phyloP scores from a whole-genome alignment of 2,113 vertebrate species.

The Chelonoidis abingdonii region DNA sequence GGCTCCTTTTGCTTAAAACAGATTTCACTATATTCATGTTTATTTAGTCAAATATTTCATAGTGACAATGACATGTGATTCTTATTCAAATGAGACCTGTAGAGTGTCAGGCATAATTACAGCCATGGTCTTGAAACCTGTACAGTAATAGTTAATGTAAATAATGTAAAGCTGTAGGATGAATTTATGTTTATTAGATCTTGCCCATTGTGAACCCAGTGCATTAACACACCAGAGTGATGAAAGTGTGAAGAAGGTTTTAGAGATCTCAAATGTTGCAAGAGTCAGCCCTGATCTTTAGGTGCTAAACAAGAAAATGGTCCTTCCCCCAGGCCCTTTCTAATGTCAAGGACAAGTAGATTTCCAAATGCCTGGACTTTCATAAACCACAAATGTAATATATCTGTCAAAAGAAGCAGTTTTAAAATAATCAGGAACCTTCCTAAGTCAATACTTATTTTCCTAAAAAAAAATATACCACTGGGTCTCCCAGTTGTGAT shows the following conservation, averaged over 20 bases:
- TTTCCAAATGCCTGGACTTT: constrained; percentile 6
- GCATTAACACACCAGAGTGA: background rate
- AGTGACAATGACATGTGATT: background rate
- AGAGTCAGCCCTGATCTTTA: constrained; percentile 1
- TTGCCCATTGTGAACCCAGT: background rate
- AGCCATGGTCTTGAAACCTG: background rate
- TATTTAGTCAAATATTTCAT: background rate
- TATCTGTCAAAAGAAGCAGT: constrained; percentile 3
- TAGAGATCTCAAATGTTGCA: background rate
- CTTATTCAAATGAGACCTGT: background rate
- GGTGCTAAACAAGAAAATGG: constrained; percentile 3
- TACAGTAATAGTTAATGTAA: background rate
- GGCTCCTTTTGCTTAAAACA: background rate
- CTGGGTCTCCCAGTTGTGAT: background rate
- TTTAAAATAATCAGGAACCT: constrained; percentile 25
- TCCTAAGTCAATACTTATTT: constrained; percentile 13
- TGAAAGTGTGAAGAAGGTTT: background rate
- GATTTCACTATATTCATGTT: background rate
- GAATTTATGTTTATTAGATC: background rate
- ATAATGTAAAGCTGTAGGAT: background rate
- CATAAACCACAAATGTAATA: background rate
- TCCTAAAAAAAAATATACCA: background rate
- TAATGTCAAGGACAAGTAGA: background rate
- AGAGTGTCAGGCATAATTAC: constrained; percentile 17
- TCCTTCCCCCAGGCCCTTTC: background rate